phyloP scores from a whole-genome alignment of 2,797 vertebrate genomes.

The Tangara arthus region DNA sequence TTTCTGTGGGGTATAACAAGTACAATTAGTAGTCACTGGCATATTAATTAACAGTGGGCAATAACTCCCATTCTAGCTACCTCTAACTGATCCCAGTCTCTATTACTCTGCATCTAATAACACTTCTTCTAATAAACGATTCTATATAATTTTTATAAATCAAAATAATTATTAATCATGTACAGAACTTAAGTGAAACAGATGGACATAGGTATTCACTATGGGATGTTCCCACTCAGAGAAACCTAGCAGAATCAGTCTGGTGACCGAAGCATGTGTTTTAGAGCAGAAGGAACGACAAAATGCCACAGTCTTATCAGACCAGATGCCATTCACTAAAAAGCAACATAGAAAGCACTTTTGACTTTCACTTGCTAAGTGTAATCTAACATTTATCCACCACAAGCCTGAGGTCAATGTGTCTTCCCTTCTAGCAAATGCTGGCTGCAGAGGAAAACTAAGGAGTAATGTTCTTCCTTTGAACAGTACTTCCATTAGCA shows the following conservation, averaged over 20 bases:
- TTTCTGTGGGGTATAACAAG: background rate
- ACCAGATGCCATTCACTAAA: background rate
- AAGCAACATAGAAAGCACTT: slow-evolving; percentile 14
- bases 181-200: background rate
- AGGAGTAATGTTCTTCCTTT: slow-evolving; percentile 20
- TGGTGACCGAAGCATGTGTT: background rate
- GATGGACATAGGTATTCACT: background rate
- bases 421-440: slow-evolving; percentile 29
- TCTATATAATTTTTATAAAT: background rate
- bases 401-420: background rate
- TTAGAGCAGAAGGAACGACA: background rate
- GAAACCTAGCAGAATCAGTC: background rate
- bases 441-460: slow-evolving; percentile 4
- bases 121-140: background rate
- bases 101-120: background rate
- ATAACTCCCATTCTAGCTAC: background rate
- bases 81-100: background rate
- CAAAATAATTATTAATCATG: background rate
- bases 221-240: background rate
- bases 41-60: background rate
- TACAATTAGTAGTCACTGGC: background rate
- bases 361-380: background rate
- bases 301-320: background rate
- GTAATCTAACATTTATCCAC: background rate
- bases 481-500: slow-evolving; percentile 65